Evolutionary conservation across 2,797 vertebrate genomes (phyloP), one percentile per base, ranked within the genome.

Genomic region (Karalla daura): DNA sequence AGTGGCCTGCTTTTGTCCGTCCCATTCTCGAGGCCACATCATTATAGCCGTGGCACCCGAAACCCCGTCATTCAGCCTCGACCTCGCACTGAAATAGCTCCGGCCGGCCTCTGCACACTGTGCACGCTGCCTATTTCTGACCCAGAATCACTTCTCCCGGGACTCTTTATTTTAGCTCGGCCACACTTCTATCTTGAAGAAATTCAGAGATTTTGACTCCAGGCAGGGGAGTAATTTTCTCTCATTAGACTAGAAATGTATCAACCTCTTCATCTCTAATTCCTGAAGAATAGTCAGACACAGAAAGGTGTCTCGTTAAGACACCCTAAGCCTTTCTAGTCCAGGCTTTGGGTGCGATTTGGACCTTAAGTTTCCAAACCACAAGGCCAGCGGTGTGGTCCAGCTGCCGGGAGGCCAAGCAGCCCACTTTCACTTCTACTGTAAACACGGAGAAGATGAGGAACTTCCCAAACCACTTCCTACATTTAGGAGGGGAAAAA

Each of bases 1-100:
- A 91, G 69, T 90, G 90, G 87, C 82, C 84, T 92, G 80, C 86
- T 89, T 90, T 87, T 82, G 91, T 90, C 83, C 83, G 11, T 86
- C 76, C 72, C 77, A 40, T 82, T 83, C 76, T 78, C 74, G 35
- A 74, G 77, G 86, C 92, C 92, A 89, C 89, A 93, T 93, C 90
- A 92, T 93, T 93, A 93, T 85, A 92, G 62, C 80, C 56, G 7
- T 86, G 88, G 77, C 64, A 28, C 63, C 65, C 40, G 2, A 20
- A 86, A 91, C 70, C 88, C 87, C 74, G 30, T 91, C 88, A 91
- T 91, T 91, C 88, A 58, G 82, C 71, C 15, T 62, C 62, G 7
- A 65, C 73, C 82, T 87, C 49, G 69, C 82, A 80, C 91, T 76
- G 77, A 91, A 89, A 93, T 90, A 91, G 81, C 78, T n/a, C 52